Evolutionary conservation across 2,888 invertebrate species (phyloP).

Genomic region (Ommatoiulus sabulosus): DNA sequence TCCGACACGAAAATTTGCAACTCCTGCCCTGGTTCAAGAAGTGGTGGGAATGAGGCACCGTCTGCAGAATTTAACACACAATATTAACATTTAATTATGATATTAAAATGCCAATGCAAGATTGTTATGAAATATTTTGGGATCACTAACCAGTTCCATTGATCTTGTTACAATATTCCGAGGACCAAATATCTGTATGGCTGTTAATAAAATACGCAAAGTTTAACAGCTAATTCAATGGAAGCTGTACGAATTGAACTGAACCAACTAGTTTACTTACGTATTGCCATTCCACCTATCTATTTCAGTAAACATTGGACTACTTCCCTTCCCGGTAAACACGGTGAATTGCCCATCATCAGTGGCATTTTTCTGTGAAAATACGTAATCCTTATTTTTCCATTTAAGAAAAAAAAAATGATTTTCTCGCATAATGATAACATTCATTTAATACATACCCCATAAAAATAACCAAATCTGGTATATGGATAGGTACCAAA

Average conservation of each 20-base stretch:
- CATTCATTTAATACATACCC: conserved; percentile 42
- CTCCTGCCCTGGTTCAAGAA: background rate
- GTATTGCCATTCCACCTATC: conserved; percentile 45
- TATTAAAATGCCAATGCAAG: background rate
- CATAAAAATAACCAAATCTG: conserved; percentile 53
- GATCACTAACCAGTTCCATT: conserved; percentile 50
- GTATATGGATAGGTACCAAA: conserved; percentile 52
- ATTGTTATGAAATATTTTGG: background rate
- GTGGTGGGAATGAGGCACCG: conserved; percentile 50
- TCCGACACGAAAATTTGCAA: conserved; percentile 42
- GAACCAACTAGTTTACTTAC: background rate
- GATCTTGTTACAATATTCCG: conserved; percentile 54
- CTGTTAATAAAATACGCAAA: background rate
- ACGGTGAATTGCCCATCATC: conserved; percentile 22
- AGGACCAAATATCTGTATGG: conserved; percentile 13
- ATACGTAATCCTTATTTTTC: background rate
- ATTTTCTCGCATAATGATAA: background rate
- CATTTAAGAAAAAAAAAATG: background rate
- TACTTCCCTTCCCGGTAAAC: conserved; percentile 43
- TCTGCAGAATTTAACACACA: conserved; percentile 47
- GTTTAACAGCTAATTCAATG: background rate
- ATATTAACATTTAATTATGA: background rate
- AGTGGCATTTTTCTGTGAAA: conserved; percentile 47
- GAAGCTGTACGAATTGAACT: background rate
- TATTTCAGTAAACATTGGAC: conserved; percentile 25